A percentile compares a stretch with the other conserved stretches of the same genome.
Evolutionary conservation across 2,888 invertebrate genomes (phyloP).

Genomic region (Eupithecia dodoneata): DNA sequence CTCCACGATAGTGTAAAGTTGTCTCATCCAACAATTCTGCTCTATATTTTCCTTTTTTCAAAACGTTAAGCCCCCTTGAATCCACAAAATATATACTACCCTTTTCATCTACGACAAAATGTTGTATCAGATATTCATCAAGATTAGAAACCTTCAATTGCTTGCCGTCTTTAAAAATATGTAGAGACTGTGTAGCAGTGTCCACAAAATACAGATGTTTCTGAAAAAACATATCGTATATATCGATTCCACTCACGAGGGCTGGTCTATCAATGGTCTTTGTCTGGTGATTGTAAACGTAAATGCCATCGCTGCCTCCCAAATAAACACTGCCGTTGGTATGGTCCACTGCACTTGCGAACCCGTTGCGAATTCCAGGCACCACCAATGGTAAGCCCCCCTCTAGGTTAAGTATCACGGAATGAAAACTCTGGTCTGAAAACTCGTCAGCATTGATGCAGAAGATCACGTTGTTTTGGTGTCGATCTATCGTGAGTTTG

Average conservation of each 20-base stretch:
- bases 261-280: constrained; percentile 54
- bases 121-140: constrained; percentile 58
- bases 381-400: constrained; percentile 54
- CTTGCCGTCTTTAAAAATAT: constrained; percentile 49
- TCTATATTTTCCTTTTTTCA: constrained; percentile 48
- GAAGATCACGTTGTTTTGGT: constrained; percentile 59
- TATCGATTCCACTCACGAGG: constrained; percentile 56
- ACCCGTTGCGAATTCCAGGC: constrained; percentile 66
- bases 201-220: constrained; percentile 64
- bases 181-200: constrained; percentile 59
- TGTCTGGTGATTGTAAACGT: constrained; percentile 57
- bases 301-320: constrained; percentile 70
- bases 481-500: constrained; percentile 62
- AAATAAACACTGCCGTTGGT: constrained; percentile 58
- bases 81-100: constrained; percentile 60
- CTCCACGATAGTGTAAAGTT: constrained; percentile 57
- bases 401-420: constrained; percentile 59
- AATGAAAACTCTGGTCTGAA: constrained; percentile 68
- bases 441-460: constrained; percentile 71
- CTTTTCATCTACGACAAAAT: constrained; percentile 57
- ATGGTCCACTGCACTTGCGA: constrained; percentile 66
- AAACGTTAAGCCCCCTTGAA: constrained; percentile 55
- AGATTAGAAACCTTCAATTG: constrained; percentile 48
- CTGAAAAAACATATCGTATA: constrained; percentile 65
- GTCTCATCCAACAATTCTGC: constrained; percentile 52